These are phyloP conservation scores for Macrochelys suwanniensis DNA, from an alignment of 2,797 vertebrate species.

Conservation along the genomic window DNA sequence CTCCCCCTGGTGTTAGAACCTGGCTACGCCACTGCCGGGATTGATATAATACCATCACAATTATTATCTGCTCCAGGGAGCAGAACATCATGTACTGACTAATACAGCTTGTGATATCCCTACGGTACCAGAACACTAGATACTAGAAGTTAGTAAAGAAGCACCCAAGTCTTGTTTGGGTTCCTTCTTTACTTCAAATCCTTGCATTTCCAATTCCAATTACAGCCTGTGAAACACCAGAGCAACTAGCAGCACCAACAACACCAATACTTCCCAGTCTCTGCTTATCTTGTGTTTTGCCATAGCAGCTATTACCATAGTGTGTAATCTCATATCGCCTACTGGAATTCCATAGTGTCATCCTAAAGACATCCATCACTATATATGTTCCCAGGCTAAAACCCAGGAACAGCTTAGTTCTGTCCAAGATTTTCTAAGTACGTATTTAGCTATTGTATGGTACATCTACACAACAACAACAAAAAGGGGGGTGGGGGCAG, in stretches of 20 bases:
- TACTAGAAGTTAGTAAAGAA: not conserved
- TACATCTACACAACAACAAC: not conserved
- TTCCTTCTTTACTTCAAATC: not conserved
- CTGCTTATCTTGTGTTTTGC: not conserved
- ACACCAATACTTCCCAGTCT: not conserved
- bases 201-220: not conserved
- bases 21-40: not conserved
- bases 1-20: too few species aligned
- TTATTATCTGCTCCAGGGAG: constrained; percentile 16
- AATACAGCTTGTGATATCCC: not conserved
- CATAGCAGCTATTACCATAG: not conserved
- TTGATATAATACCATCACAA: not conserved
- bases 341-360: accelerated
- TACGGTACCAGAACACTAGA: not conserved
- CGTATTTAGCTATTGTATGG: not conserved
- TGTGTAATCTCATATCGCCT: not conserved
- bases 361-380: not conserved
- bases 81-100: not conserved
- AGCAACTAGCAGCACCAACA: accelerated
- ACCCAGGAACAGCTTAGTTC: not conserved
- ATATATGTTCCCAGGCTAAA: not conserved
- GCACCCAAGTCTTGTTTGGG: not conserved
- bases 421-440: not conserved
- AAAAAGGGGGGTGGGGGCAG: too few species aligned
- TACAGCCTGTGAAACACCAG: not conserved